A percentile compares a stretch with the other conserved stretches of the same genome.
Evolutionary conservation across 2,888 invertebrate genomes (phyloP).

Genomic region (Buathra laborator): DNA sequence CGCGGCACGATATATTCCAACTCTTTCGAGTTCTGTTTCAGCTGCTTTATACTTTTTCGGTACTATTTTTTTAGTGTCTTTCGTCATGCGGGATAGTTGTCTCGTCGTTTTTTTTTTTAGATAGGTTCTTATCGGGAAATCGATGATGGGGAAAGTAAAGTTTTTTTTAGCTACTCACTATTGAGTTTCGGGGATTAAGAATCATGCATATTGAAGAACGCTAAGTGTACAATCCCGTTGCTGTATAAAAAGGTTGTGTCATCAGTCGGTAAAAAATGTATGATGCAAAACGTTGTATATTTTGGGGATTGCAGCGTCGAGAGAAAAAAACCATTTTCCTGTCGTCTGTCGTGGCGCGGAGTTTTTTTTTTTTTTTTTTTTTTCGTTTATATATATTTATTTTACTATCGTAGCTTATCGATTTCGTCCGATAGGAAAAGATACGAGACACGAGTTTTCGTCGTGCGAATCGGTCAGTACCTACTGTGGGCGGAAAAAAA

Average conservation of each 20-base stretch:
- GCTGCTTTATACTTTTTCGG: neutral
- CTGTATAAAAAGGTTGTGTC: too few relatives aligned
- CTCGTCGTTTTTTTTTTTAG: neutral
- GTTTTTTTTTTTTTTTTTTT: neutral
- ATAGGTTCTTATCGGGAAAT: neutral
- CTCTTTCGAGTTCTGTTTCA: neutral
- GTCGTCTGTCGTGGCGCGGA: neutral
- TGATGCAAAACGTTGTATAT: too few relatives aligned
- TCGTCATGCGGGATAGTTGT: neutral
- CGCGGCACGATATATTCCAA: neutral
- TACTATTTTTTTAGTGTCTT: neutral
- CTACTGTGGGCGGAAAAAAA: neutral
- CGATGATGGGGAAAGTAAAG: neutral
- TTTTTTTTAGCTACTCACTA: neutral
- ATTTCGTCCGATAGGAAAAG: slow-evolving; percentile 4
- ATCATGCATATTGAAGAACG: neutral
- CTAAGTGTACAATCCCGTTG: too few relatives aligned
- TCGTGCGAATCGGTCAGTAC: neutral
- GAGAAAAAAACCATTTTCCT: neutral
- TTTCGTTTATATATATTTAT: neutral
- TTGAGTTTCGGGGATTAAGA: neutral
- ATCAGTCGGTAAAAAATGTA: too few relatives aligned
- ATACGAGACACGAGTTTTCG: neutral
- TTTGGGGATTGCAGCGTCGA: too few relatives aligned
- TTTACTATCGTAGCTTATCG: slow-evolving; percentile 4